Percentiles rank a stretch among this genome's conserved stretches.
Evolutionary conservation across 2,113 vertebrate species (phyloP).

Genomic region (Nettapus auritus): DNA sequence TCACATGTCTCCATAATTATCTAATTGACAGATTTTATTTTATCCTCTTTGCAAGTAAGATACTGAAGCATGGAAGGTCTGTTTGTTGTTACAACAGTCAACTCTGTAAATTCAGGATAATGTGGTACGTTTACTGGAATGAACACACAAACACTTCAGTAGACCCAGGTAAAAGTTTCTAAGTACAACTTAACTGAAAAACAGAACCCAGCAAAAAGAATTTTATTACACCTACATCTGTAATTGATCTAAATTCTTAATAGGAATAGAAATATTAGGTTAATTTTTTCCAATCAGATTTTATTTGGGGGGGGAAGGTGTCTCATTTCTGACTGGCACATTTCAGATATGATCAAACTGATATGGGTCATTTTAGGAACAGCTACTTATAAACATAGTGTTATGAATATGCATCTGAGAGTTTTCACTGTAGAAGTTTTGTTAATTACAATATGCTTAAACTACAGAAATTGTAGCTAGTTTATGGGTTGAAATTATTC

Average conservation of each 20-base stretch:
- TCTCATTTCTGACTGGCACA: background rate
- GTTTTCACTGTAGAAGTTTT: background rate
- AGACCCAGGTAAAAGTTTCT: background rate
- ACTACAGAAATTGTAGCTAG: background rate
- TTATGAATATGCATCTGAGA: background rate
- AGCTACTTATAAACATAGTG: background rate
- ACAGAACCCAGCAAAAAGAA: background rate
- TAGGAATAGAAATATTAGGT: background rate
- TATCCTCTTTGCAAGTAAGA: background rate
- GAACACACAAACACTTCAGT: background rate
- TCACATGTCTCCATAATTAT: background rate
- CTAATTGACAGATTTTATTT: background rate
- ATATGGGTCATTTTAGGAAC: background rate
- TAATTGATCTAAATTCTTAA: background rate
- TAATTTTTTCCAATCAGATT: background rate
- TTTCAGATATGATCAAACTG: background rate
- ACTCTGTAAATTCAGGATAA: slow-evolving; percentile 4
- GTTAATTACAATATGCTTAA: background rate
- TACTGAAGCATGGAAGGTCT: background rate
- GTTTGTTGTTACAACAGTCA: background rate
- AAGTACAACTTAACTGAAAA: background rate
- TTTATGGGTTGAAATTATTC: background rate
- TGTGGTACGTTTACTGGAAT: background rate
- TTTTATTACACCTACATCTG: background rate
- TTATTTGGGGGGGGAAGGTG: background rate